phyloP scores from a whole-genome alignment of 1,140 invertebrate genomes.

The Drosophila varians region DNA sequence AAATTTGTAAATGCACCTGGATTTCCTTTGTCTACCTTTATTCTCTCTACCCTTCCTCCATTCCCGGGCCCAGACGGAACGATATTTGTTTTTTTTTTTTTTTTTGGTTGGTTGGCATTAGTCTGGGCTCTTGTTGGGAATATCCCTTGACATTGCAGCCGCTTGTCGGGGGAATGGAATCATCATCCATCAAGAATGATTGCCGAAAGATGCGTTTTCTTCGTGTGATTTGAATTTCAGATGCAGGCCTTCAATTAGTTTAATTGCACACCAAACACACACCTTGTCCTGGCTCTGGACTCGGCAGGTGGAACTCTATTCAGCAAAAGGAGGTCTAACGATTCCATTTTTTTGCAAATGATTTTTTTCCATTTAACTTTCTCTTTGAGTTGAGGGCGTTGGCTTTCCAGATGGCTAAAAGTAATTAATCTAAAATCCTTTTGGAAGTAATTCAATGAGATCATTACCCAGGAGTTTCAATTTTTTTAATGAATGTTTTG shows the following conservation, averaged over 20 bases:
- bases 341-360: conserved; percentile 22
- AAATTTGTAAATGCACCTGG: conserved; percentile 82
- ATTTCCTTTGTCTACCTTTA: conserved; percentile 66
- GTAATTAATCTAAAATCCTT: background rate
- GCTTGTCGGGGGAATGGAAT: conserved; percentile 56
- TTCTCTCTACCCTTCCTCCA: conserved; percentile 8
- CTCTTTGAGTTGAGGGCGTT: conserved; percentile 26
- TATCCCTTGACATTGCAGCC: conserved; percentile 80
- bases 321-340: background rate
- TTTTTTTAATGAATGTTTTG: background rate
- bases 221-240: conserved; percentile 78
- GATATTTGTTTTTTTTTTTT: conserved; percentile 69
- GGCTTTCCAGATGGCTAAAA: background rate
- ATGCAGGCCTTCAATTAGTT: conserved; percentile 76
- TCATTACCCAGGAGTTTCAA: background rate
- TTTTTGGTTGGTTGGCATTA: conserved; percentile 50
- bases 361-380: background rate
- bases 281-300: background rate
- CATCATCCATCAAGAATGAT: conserved; percentile 82
- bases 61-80: conserved; percentile 3
- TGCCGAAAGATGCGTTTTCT: conserved; percentile 74
- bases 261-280: conserved; percentile 59
- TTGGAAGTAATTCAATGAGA: conserved; percentile 15
- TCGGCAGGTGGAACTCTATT: conserved; percentile 59
- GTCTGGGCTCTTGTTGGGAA: conserved; percentile 53